These are phyloP conservation scores for Opisthocomus hoazin DNA, from an alignment of 2,113 vertebrate genomes.

Conservation along the genomic window DNA sequence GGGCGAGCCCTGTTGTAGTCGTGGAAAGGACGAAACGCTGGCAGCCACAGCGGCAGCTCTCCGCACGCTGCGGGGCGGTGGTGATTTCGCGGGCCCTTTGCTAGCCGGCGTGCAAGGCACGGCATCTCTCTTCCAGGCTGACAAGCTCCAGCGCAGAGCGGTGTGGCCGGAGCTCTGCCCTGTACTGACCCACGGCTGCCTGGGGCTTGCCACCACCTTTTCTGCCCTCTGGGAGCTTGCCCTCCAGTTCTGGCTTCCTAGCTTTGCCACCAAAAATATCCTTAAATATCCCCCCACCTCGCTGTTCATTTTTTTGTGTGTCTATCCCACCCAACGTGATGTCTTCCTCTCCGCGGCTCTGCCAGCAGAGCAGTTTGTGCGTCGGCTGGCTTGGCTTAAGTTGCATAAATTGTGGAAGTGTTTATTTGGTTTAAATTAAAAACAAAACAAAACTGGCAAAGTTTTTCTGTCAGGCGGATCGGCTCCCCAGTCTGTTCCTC, in stretches of 20 bases:
- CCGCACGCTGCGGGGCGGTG: rapidly evolving
- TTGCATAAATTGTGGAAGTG: not conserved
- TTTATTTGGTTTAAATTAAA: conserved; percentile 36
- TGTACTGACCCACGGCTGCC: not conserved
- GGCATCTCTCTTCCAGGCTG: not conserved
- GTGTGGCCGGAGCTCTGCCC: not conserved
- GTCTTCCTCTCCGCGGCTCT: not conserved
- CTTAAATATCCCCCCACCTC: not conserved
- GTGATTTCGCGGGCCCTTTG: rapidly evolving
- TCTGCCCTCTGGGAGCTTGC: not conserved
- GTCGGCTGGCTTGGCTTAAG: not conserved
- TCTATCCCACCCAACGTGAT: not conserved
- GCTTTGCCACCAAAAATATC: not conserved
- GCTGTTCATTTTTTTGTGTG: not conserved
- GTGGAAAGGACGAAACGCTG: not conserved
- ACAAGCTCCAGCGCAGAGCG: not conserved
- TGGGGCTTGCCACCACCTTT: not conserved
- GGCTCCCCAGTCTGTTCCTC: not conserved
- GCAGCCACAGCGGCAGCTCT: not conserved
- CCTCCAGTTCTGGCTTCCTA: not conserved
- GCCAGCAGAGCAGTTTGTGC: not conserved
- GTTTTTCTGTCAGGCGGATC: not conserved
- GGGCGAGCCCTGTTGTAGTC: not conserved
- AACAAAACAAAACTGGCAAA: not conserved
- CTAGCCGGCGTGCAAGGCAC: rapidly evolving